Percentiles rank a stretch among this genome's conserved stretches.
These are phyloP conservation scores for Odontesthes bonariensis DNA, from an alignment of 2,113 vertebrate species.

Conservation along the genomic window DNA sequence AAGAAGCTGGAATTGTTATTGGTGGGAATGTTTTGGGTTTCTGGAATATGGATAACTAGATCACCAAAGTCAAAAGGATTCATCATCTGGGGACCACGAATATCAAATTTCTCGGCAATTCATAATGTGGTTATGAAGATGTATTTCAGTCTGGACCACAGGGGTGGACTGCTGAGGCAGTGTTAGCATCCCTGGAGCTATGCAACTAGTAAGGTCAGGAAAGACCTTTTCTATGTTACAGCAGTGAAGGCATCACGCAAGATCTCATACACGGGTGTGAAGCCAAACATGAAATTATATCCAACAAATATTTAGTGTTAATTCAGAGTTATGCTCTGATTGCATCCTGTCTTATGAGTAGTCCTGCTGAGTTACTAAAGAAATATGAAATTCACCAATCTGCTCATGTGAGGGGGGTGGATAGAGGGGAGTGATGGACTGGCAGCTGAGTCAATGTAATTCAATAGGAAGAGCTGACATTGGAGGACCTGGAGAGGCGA, in stretches of 20 bases:
- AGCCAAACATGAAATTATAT: background rate
- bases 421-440: conserved; percentile 23
- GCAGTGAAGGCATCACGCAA: background rate
- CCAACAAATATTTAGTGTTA: background rate
- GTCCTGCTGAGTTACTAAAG: background rate
- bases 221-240: background rate
- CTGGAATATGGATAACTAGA: background rate
- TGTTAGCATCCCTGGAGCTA: background rate
- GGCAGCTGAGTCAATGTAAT: conserved; percentile 83
- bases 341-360: background rate
- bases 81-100: background rate
- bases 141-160: background rate
- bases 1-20: too few relatives aligned
- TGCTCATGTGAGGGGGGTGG: background rate
- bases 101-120: background rate
- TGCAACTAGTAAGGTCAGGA: background rate
- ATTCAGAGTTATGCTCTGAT: background rate
- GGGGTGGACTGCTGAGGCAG: background rate
- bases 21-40: too few relatives aligned
- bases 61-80: background rate
- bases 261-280: accelerated
- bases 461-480: conserved; percentile 70
- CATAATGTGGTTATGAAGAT: background rate
- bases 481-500: conserved; percentile 30
- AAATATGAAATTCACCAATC: background rate